phyloP scores from a whole-genome alignment of 2,888 invertebrate genomes.

The Tromatobia lineatoria region DNA sequence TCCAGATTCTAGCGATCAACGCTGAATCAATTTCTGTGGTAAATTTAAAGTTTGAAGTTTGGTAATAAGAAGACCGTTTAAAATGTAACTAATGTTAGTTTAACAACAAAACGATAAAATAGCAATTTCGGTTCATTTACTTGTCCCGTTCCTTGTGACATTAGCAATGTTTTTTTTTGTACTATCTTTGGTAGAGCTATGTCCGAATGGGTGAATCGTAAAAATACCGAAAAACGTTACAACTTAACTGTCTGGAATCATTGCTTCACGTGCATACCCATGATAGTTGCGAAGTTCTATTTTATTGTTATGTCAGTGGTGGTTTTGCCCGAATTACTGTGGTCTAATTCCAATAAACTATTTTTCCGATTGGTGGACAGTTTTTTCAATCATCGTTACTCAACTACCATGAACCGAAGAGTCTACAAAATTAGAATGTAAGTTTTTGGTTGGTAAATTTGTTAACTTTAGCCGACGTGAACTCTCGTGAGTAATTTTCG shows the following conservation, averaged over 20 bases:
- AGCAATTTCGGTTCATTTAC: no score
- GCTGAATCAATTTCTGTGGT: no score
- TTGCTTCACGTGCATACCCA: no score
- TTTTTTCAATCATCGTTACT: neutral
- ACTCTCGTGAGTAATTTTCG: slow-evolving; percentile 12
- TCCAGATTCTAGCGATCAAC: no score
- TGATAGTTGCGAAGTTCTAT: neutral
- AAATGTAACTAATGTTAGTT: neutral
- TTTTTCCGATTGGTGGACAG: neutral
- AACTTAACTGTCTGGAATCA: no score
- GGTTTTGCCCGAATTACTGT: neutral
- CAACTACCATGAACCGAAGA: neutral
- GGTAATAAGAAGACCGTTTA: neutral
- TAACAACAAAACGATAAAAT: neutral
- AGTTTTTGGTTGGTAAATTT: slow-evolving; percentile 1
- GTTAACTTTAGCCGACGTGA: neutral
- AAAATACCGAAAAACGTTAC: no score
- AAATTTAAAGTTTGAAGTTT: neutral
- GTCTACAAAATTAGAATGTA: neutral
- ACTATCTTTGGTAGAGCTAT: no score
- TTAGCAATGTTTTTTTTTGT: no score
- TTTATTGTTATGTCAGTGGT: neutral
- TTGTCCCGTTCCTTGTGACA: no score
- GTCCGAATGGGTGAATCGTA: no score
- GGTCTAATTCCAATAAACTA: neutral